Evolutionary conservation across 1,140 invertebrate species (phyloP), one percentile per base, ranked within the genome.

Genomic region (Cataglyphis hispanica): DNA sequence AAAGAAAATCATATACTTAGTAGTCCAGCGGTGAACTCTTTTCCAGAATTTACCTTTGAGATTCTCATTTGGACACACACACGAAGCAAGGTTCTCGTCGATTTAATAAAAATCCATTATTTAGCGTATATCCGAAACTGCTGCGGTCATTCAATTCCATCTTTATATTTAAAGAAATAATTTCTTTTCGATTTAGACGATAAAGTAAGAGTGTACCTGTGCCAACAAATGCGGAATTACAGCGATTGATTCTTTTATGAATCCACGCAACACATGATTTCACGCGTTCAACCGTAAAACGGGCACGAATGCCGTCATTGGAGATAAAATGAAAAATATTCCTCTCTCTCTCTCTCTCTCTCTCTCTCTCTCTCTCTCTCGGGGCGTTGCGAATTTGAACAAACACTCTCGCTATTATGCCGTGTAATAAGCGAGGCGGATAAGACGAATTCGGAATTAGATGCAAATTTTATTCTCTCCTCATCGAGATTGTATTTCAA

Each of bases 381-480:
- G 1, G 16, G 2, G 34, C 56, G 22, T 66, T 43, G 66, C 34
- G 64, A 58, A 80, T 70, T 25, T 11, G 37, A 60, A 69, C 22
- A 43, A 72, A 81, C 34, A 40, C 56, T 56, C 34, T 43, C 61
- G 40, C 25, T 37, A 46, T 27, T 77, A 3, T 31, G 27, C 63
- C 63, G 76, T 61, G 64, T 67, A 85, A 85, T 40, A 58, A 46
- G n/a, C 19, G 58, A 25, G 11, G 37, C 50, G 60, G 77, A 81
- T 81, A 72, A 86, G 77, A 58, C 77, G 77, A 40, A 86, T 81
- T 37, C 34, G 25, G 84, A 50, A 85, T 67, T 67, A 67, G 22
- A 86, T 86, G 77, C 84, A 86, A 86, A 86, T 86, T 81, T 81
- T 50, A 72, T 77, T 22, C 43, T 72, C 7, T 43, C 43, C 3